Conservation (phyloP, 2,797 vertebrate genomes). For the Mionectes olivaceus region DNA sequence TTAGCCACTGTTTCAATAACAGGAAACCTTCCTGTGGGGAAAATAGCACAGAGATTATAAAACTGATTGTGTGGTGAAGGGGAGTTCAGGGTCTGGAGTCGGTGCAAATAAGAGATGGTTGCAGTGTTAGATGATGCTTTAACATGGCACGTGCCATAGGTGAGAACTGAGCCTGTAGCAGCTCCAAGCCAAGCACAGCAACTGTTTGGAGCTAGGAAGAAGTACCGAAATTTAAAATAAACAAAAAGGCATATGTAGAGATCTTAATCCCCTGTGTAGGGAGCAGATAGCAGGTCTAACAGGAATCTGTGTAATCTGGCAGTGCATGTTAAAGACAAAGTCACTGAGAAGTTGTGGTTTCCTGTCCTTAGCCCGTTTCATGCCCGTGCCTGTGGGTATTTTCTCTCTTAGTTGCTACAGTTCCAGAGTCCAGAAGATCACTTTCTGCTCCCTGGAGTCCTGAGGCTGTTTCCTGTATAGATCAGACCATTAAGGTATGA, state of each 20-base stretch:
- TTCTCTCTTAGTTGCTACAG: background rate
- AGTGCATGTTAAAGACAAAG: background rate
- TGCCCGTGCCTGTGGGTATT: background rate
- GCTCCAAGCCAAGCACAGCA: background rate
- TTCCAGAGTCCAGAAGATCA: background rate
- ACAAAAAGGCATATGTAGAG: background rate
- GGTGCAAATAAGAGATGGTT: background rate
- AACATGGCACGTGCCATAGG: accelerated
- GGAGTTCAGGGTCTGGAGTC: background rate
- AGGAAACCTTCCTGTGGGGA: background rate
- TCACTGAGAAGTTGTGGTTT: background rate
- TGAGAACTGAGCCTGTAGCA: background rate
- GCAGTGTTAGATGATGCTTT: background rate
- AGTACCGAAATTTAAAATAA: background rate
- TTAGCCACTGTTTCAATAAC: background rate
- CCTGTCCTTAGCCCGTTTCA: background rate
- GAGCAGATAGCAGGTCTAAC: background rate
- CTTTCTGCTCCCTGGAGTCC: background rate
- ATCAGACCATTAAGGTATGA: background rate
- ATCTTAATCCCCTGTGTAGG: background rate
- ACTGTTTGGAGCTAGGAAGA: background rate
- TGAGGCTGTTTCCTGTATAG: conserved; percentile 12
- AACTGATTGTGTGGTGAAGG: background rate
- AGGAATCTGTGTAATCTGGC: background rate
- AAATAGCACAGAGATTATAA: background rate